Percentiles rank a stretch among this genome's conserved stretches.
phyloP scores from a whole-genome alignment of 1,140 invertebrate species.

The Oryzaephilus surinamensis region DNA sequence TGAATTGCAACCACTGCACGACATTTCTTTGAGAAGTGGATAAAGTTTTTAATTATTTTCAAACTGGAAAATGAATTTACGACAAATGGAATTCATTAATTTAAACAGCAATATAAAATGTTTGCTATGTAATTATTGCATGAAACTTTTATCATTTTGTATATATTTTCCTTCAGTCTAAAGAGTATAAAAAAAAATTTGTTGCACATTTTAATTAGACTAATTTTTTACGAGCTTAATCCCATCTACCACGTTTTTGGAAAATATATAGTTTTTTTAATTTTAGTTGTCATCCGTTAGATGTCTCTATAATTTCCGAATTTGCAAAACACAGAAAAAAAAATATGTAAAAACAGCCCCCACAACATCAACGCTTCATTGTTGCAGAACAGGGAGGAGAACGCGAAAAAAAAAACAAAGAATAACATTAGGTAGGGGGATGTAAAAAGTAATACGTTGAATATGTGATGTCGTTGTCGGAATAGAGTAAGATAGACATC shows the following conservation, averaged over 20 bases:
- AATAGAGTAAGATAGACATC: constrained; percentile 6
- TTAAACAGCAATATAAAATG: constrained; percentile 24
- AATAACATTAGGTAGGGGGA: constrained; percentile 29
- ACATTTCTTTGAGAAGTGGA: constrained; percentile 31
- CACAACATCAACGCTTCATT: too few species aligned
- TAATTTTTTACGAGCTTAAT: too few species aligned
- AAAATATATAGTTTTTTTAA: too few species aligned
- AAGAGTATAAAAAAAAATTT: too few species aligned
- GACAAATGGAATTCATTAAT: constrained; percentile 29
- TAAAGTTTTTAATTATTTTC: constrained; percentile 35
- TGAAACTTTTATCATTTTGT: too few species aligned
- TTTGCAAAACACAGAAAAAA: too few species aligned
- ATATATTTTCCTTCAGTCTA: too few species aligned
- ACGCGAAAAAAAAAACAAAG: constrained; percentile 23
- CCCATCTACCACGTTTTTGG: too few species aligned
- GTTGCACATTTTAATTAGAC: too few species aligned
- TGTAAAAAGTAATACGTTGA: constrained; percentile 37
- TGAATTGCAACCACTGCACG: constrained; percentile 33
- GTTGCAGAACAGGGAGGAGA: constrained; percentile 13
- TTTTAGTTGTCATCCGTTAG: too few species aligned
- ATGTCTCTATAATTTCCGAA: too few species aligned
- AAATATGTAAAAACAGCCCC: too few species aligned
- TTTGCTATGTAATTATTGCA: constrained; percentile 15
- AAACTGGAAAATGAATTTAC: constrained; percentile 30
- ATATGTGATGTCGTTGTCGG: constrained; percentile 33